These are phyloP conservation scores for Drosophila sordidula DNA, from an alignment of 2,888 invertebrate species.

Conservation along the genomic window DNA sequence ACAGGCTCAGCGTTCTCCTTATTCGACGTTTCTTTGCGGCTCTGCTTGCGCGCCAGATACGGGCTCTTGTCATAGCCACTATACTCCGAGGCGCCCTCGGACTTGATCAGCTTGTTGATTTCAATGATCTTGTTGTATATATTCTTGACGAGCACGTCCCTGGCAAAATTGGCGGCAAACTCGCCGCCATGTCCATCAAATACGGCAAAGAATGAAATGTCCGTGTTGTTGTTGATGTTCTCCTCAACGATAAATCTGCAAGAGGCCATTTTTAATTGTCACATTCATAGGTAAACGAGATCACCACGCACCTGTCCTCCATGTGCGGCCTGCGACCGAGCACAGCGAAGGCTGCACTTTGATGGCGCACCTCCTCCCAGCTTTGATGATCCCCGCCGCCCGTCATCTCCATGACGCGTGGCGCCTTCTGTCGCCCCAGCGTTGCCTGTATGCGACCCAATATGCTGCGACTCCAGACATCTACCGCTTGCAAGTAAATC, in stretches of 20 bases:
- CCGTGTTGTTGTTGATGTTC: constrained; percentile 91
- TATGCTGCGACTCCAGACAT: constrained; percentile 92
- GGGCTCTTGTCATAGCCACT: constrained; percentile 82
- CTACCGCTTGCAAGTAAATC: constrained; percentile 93
- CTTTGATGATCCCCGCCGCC: constrained; percentile 86
- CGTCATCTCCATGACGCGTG: constrained; percentile 71
- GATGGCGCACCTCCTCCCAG: constrained; percentile 92
- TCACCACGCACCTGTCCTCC: constrained; percentile 92
- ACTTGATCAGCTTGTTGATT: constrained; percentile 88
- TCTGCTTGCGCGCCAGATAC: constrained; percentile 79
- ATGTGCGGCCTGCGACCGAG: constrained; percentile 95
- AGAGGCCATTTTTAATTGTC: neutral
- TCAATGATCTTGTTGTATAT: constrained; percentile 91
- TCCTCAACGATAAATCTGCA: constrained; percentile 92
- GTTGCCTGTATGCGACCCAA: constrained; percentile 86
- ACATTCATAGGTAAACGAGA: neutral
- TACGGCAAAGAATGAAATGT: constrained; percentile 94
- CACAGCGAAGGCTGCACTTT: constrained; percentile 94
- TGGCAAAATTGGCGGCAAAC: constrained; percentile 96
- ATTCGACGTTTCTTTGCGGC: constrained; percentile 75
- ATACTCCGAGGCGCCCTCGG: constrained; percentile 84
- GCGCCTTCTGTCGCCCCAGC: constrained; percentile 80
- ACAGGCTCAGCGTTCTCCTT: constrained; percentile 82
- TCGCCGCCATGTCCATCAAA: constrained; percentile 98
- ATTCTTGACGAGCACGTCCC: constrained; percentile 93